Base-by-base conservation (phyloP, 2,888 invertebrate species). In the Caenorhabditis zanzibari region DNA sequence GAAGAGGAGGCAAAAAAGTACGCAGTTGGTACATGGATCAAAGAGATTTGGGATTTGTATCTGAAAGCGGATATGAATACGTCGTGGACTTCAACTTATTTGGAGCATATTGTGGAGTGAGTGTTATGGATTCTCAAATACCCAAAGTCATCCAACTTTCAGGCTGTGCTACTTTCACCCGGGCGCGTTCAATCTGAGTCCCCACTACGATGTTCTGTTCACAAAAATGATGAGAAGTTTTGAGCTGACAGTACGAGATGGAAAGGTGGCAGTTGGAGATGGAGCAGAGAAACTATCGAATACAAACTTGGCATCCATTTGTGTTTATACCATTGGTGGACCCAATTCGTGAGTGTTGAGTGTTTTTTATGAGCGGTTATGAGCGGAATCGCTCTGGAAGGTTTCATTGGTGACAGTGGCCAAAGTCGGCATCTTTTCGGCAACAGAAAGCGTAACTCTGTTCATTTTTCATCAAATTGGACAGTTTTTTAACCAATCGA, bases 51-150 rank as follows among this genome's bases (percentile, higher is more conserved):
- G 86, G 61, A 79, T n/a, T 52, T 86, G 32, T 88, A 85, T 68
- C 58, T 75, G 54, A 56, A 58, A 22, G 82, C 77, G 24, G 86
- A 88, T 47, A 86, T 86, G 86, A 86, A 86, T 32, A 68, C 75
- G 12, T 52, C 58, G 38, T 88, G 87, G 86, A 81, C 83, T 12
- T 73, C 74, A 10, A 22, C 63, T 2, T 61, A 82, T n/a, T 58
- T 84, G 3, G 76, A 80, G 24, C 54, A 73, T 14, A 82, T 88
- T 38, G 22, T 75, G 4, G 58, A 68, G 82, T 82, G 44, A 64
- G 82, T 81, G n/a, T n/a, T n/a, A n/a, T n/a, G n/a, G n/a, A n/a
- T n/a, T n/a, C n/a, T n/a, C n/a, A n/a, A n/a, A n/a, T n/a, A n/a
- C n/a, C n/a, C n/a, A n/a, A n/a, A n/a, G n/a, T n/a, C n/a, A n/a